Conservation (phyloP, 2,797 vertebrate species). For the Ataeniobius toweri region DNA sequence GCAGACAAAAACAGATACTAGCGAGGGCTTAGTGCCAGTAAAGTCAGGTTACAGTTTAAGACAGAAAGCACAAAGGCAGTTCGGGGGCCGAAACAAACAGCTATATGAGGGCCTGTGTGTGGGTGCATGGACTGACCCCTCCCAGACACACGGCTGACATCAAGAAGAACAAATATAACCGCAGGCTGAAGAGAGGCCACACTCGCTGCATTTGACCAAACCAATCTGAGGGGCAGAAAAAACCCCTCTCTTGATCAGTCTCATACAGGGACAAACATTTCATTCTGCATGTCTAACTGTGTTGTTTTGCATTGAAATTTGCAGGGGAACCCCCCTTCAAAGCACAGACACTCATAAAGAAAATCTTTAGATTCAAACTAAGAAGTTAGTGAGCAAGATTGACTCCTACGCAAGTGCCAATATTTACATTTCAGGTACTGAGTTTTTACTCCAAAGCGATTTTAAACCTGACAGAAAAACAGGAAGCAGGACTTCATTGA, state of each 20-base stretch:
- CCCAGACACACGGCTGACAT: conserved; percentile 75
- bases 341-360: conserved; percentile 53
- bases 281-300: conserved; percentile 65
- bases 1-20: conserved; percentile 28
- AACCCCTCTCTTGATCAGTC: conserved; percentile 11
- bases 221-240: conserved; percentile 34
- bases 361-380: conserved; percentile 59
- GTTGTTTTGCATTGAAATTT: conserved; percentile 59
- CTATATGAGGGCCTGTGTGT: conserved; percentile 62
- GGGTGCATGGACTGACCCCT: conserved; percentile 64
- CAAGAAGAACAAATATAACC: conserved; percentile 76
- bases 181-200: conserved; percentile 66
- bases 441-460: conserved; percentile 15
- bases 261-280: conserved; percentile 33
- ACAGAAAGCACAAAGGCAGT: conserved; percentile 28
- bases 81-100: conserved; percentile 51
- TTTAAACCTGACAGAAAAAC: conserved; percentile 14
- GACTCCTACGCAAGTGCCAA: conserved; percentile 61
- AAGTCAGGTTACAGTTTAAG: conserved; percentile 43
- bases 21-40: conserved; percentile 4
- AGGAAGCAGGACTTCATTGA: not conserved
- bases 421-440: conserved; percentile 55
- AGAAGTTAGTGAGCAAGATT: conserved; percentile 60
- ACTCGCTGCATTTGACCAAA: conserved; percentile 56
- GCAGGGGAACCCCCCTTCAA: conserved; percentile 57